Evolutionary conservation across 2,797 vertebrate genomes (phyloP), one percentile per base, ranked within the genome.

Genomic region (Hylomyscus alleni): DNA sequence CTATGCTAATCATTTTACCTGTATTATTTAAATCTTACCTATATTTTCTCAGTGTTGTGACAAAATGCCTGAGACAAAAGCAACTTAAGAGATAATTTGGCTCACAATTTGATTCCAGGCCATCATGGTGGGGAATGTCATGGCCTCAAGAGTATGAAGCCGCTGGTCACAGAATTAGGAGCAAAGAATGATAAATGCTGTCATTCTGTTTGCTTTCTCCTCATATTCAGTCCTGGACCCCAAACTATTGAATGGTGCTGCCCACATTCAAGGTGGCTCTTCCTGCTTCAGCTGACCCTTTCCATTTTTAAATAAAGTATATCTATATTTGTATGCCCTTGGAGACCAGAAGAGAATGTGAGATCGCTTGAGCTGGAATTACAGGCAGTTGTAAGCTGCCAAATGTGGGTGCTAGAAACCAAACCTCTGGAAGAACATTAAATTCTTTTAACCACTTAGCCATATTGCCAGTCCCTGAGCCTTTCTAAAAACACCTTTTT

Each of bases 11-110:
- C 54, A 60, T 52, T 95, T 94, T 72, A 69, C 40, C 24, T 93
- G 31, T 60, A 52, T 73, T 77, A 56, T 88, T 92, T 95, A 73
- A 88, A 80, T 58, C 92, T 97, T 94, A 89, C 76, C 56, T 89
- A 14, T 75, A 37, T 56, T 88, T 88, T 73, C 20, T 75, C 52
- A 58, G 37, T 83, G 20, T 50, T 67, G 34, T 37, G 84, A 37
- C 34, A 54, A 50, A 72, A 37, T 10, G 69, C 47, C 3, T 93
- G 8, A 60, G 88, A 47, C 15, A 62, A 77, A 89, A 60, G 54
- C 86, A 58, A 58, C 52, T 58, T 40, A 44, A 73, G 52, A n/a
- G n/a, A 4, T 31, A 31, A 56, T 88, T 62, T 77, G 87, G 40
- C 37, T 89, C 58, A 77, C 40, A 89, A 13, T 89, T 50, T 89